Conservation (phyloP, 2,113 vertebrate species). For the Pluvianellus socialis region DNA sequence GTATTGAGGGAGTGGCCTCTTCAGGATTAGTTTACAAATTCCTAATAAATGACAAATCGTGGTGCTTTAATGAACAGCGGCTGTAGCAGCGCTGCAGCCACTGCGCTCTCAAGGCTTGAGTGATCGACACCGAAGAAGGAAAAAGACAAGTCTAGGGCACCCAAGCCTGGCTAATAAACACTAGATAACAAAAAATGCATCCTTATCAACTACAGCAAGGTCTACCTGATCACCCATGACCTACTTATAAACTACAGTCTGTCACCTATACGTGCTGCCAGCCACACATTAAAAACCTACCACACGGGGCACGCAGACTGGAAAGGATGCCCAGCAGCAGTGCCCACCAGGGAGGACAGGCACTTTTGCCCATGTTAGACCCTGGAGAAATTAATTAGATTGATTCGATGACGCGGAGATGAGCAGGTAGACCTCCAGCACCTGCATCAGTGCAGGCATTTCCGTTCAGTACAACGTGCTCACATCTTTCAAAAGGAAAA, state of each 20-base stretch:
- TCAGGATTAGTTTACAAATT: neutral
- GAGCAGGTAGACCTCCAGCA: neutral
- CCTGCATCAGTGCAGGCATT: neutral
- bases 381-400: neutral
- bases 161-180: neutral
- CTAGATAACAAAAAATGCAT: neutral
- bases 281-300: neutral
- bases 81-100: neutral
- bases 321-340: neutral
- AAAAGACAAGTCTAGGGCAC: neutral
- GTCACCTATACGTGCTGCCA: neutral
- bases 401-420: neutral
- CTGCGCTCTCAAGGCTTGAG: neutral
- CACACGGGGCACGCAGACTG: rapidly evolving
- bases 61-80: neutral
- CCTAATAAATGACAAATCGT: neutral
- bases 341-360: neutral
- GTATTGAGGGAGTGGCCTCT: neutral
- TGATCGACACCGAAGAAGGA: neutral
- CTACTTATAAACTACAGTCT: neutral
- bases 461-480: neutral
- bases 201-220: neutral
- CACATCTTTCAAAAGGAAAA: neutral
- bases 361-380: rapidly evolving
- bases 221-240: neutral